Evolutionary conservation across 1,140 invertebrate genomes (phyloP), one percentile per base, ranked within the genome.

Genomic region (Atta texana): DNA sequence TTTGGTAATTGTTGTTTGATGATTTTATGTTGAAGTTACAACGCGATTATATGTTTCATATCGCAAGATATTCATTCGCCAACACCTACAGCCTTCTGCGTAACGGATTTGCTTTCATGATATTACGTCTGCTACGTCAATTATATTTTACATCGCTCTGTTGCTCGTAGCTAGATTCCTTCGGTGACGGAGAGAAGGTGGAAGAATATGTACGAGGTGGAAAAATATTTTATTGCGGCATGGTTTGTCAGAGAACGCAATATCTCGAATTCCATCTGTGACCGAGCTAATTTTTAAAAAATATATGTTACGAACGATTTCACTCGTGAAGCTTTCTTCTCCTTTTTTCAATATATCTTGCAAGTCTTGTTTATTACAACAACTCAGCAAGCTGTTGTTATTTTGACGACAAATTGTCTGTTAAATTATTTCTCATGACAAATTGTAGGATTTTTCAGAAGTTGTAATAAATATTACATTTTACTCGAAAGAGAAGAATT

Each of bases 141-240:
- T 39, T 63, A 59, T 59, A 68, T 72, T 88, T 88, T 86, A 86
- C 64, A 68, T 68, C 75, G 68, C 16, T 51, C 68, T 66, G 66
- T 88, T 80, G 68, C 75, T 88, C 75, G 55, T 63, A 59, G 28
- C 53, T 74, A 51, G 28, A 59, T 71, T 63, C 44, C 31, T 49
- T 85, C 16, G 39, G 39, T 39, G 66, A 39, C 12, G n/a, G 14
- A 44, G 14, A 34, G 21, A 34, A 28, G 16, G 8, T 16, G 31
- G 21, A 57, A 51, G 63, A 86, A 57, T 28, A 12, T 16, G 18
- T 12, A n/a, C n/a, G 51, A 71, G 24, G 80, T 84, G 81, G 74
- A 80, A 88, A 76, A 85, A 78, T 88, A 88, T 74, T 68, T 76
- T 68, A 88, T 57, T 55, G 57, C 61, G 53, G 39, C 16, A 34